These are phyloP conservation scores for Odocoileus hemionus DNA, from an alignment of 2,113 vertebrate species.

Conservation along the genomic window DNA sequence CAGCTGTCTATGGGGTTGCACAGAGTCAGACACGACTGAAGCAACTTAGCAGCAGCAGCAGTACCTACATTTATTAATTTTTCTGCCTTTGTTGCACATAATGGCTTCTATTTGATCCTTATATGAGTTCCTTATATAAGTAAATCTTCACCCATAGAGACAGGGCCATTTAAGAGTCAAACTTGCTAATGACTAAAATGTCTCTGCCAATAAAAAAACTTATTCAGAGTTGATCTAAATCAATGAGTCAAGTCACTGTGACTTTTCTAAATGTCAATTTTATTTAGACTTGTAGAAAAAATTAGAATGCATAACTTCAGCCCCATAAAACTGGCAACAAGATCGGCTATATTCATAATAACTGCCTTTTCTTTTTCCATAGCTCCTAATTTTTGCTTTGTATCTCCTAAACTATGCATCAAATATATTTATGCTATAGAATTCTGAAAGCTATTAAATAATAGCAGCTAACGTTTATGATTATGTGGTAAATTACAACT, in stretches of 20 bases:
- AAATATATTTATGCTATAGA: neutral
- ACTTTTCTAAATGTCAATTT: constrained; percentile 45
- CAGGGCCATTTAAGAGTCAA: neutral
- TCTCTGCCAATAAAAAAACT: neutral
- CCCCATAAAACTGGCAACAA: neutral
- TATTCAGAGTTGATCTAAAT: constrained; percentile 31
- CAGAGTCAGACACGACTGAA: too few species aligned
- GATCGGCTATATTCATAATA: neutral
- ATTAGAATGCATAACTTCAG: neutral
- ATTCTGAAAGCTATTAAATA: neutral
- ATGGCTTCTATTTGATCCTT: neutral
- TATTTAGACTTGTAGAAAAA: constrained; percentile 7
- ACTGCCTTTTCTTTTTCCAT: neutral
- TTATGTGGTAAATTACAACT: neutral
- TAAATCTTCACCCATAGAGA: neutral
- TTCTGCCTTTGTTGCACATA: neutral
- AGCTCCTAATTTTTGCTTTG: neutral
- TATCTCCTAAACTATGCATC: neutral
- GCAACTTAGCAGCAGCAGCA: too few species aligned
- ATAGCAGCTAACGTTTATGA: neutral
- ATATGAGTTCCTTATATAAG: neutral
- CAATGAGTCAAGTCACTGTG: constrained; percentile 22
- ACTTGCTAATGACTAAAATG: neutral
- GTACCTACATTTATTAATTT: neutral
- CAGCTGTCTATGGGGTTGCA: too few species aligned